phyloP scores from a whole-genome alignment of 2,888 invertebrate genomes.

The Acanthosepion pharaonis region DNA sequence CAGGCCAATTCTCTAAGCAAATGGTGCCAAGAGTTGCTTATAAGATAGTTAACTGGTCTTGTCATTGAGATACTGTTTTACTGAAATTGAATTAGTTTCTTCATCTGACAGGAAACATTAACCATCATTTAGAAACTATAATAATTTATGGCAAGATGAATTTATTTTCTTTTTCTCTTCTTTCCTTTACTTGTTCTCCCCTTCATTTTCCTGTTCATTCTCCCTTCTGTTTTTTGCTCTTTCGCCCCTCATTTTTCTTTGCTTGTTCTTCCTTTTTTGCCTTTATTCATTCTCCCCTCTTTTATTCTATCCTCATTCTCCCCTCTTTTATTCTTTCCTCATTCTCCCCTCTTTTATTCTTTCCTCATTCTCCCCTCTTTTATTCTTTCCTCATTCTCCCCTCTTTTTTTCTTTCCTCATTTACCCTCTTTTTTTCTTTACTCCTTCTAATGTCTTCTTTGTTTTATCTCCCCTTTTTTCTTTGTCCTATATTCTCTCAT shows the following conservation, averaged over 20 bases:
- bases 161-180: neutral
- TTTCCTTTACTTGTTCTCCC: neutral
- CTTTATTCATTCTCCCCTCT: no score
- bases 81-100: neutral
- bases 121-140: neutral
- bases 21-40: neutral
- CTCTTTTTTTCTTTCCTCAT: neutral
- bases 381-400: neutral
- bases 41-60: neutral
- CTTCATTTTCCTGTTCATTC: neutral
- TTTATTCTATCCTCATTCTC: no score
- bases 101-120: neutral
- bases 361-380: neutral
- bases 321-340: no score
- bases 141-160: neutral
- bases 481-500: no score
- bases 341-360: no score
- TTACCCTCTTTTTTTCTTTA: neutral
- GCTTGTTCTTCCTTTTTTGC: no score
- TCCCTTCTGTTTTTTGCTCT: neutral
- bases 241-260: neutral
- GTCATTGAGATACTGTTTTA: neutral
- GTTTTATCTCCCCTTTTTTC: neutral
- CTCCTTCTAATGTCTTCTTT: no score
- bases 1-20: neutral